These are phyloP conservation scores for Papilio gigon DNA, from an alignment of 2,888 invertebrate genomes.

Conservation along the genomic window DNA sequence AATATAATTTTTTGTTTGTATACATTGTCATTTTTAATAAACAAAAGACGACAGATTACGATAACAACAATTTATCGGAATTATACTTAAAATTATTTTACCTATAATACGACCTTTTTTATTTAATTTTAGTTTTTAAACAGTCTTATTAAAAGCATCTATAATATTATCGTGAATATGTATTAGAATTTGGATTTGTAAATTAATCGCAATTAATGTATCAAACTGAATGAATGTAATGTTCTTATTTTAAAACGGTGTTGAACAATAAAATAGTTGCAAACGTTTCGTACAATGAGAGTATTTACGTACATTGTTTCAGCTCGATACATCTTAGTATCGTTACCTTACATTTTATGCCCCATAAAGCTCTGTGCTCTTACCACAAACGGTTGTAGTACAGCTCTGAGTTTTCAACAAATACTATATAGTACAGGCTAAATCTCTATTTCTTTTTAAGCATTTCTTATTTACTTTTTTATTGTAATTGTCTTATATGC, in stretches of 20 bases:
- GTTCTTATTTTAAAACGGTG: no score
- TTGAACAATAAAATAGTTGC: slow-evolving; percentile 12
- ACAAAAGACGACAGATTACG: neutral
- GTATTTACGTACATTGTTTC: slow-evolving; percentile 23
- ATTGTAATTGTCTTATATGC: no score
- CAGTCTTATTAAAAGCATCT: no score
- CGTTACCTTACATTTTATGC: slow-evolving; percentile 35
- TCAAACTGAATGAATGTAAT: neutral
- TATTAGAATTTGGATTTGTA: neutral
- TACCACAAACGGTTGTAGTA: slow-evolving; percentile 26
- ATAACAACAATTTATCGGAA: no score
- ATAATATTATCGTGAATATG: no score
- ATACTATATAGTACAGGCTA: neutral
- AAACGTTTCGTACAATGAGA: slow-evolving; percentile 9
- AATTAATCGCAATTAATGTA: neutral
- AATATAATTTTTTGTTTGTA: slow-evolving; percentile 40
- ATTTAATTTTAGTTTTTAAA: no score
- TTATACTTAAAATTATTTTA: neutral
- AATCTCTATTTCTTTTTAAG: neutral
- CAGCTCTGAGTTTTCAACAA: slow-evolving; percentile 12
- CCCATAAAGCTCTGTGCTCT: slow-evolving; percentile 27
- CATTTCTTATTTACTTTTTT: neutral
- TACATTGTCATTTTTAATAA: slow-evolving; percentile 7
- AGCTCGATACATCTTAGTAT: slow-evolving; percentile 29
- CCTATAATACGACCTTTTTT: no score